These are phyloP conservation scores for Biston betularia DNA, from an alignment of 2,888 invertebrate species.

Conservation along the genomic window DNA sequence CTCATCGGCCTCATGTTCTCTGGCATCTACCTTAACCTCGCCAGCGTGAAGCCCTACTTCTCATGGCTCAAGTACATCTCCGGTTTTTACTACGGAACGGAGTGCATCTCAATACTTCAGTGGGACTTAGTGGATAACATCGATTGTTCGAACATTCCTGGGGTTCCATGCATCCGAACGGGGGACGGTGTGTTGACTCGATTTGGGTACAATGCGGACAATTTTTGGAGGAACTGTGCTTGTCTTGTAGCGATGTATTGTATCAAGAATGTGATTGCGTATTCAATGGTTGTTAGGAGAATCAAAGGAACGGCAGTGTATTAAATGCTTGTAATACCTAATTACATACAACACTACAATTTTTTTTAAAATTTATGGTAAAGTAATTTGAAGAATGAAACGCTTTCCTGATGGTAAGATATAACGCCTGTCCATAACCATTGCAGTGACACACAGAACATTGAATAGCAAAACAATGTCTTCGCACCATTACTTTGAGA, in stretches of 20 bases:
- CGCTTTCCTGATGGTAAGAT: no score
- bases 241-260: constrained; percentile 74
- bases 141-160: constrained; percentile 83
- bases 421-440: no score
- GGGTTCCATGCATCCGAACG: constrained; percentile 86
- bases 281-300: constrained; percentile 73
- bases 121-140: constrained; percentile 88
- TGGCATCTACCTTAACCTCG: constrained; percentile 89
- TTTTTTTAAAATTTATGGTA: no score
- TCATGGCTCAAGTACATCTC: constrained; percentile 88
- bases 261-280: constrained; percentile 73
- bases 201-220: constrained; percentile 79
- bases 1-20: constrained; percentile 88
- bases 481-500: no score
- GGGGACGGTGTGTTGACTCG: constrained; percentile 86
- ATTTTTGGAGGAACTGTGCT: constrained; percentile 75
- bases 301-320: constrained; percentile 81
- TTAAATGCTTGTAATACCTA: constrained; percentile 45
- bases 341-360: background rate
- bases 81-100: constrained; percentile 89
- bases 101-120: constrained; percentile 89
- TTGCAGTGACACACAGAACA: no score
- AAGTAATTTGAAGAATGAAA: no score
- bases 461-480: no score
- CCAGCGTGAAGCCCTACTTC: constrained; percentile 81